phyloP scores from a whole-genome alignment of 2,888 invertebrate genomes.

The Aphodius granarius region DNA sequence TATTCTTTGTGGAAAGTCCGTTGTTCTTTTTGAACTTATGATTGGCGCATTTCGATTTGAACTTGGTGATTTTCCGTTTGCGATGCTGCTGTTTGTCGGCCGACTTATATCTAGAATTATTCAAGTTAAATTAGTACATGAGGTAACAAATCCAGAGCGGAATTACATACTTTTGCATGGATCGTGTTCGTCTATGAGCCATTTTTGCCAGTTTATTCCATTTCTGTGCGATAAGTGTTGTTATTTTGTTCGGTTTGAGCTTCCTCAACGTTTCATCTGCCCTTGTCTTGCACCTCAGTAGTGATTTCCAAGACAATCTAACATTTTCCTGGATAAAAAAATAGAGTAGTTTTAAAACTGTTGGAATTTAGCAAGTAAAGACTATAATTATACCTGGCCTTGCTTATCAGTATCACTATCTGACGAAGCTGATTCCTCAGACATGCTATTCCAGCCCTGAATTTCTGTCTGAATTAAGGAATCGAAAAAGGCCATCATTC shows the following conservation, averaged over 20 bases:
- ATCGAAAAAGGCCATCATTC: conserved; percentile 98
- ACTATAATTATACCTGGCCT: conserved; percentile 22
- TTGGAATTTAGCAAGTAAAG: not conserved
- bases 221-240: conserved; percentile 73
- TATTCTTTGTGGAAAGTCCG: conserved; percentile 34
- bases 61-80: conserved; percentile 17
- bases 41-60: conserved; percentile 23
- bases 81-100: conserved; percentile 25
- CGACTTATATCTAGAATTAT: conserved; percentile 33
- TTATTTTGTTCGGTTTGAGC: conserved; percentile 64
- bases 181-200: conserved; percentile 61
- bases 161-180: conserved; percentile 43
- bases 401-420: conserved; percentile 46
- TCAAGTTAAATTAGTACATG: not conserved
- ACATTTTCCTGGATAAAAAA: conserved; percentile 25
- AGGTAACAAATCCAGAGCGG: not conserved
- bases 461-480: conserved; percentile 89
- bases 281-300: conserved; percentile 47
- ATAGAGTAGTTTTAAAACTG: not conserved
- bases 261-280: conserved; percentile 46
- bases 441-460: conserved; percentile 66
- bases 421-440: conserved; percentile 42
- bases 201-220: conserved; percentile 66
- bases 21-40: conserved; percentile 39
- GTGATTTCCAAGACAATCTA: conserved; percentile 31